These are phyloP conservation scores for Drosophila basisetae DNA, from an alignment of 2,888 invertebrate species.

Conservation along the genomic window DNA sequence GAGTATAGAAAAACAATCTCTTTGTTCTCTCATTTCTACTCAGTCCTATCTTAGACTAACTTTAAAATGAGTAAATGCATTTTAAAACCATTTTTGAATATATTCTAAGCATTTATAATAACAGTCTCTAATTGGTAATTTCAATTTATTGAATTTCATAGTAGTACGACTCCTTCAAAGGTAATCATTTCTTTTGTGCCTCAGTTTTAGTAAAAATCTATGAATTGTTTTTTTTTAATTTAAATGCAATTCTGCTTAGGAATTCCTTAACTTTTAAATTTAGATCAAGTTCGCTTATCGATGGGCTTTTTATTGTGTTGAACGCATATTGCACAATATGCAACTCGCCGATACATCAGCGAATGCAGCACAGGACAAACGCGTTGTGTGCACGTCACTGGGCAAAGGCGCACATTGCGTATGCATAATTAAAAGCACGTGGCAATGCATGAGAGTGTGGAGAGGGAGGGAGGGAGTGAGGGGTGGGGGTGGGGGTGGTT, in stretches of 20 bases:
- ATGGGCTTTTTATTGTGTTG: slow-evolving; percentile 11
- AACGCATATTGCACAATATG: slow-evolving; percentile 30
- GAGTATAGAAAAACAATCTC: background rate
- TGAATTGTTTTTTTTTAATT: background rate
- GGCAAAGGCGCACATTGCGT: slow-evolving; percentile 33
- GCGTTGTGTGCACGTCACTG: slow-evolving; percentile 2
- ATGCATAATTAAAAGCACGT: slow-evolving; percentile 65
- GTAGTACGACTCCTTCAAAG: background rate
- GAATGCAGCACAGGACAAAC: background rate
- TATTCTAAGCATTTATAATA: background rate
- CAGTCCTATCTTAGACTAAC: background rate
- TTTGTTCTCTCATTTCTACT: too few relatives aligned
- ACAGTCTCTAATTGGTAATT: background rate
- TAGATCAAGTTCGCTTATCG: background rate
- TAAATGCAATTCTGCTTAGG: background rate
- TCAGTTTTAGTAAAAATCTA: background rate
- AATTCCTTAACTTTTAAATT: background rate
- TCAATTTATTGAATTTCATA: background rate
- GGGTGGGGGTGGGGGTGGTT: background rate
- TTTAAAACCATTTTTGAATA: background rate
- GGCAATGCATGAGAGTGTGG: slow-evolving; percentile 56
- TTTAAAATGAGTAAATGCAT: background rate
- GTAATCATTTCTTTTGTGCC: background rate
- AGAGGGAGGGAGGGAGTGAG: background rate
- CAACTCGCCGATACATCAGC: background rate